Conservation (phyloP, 2,113 vertebrate genomes). For the Rallus limicola region DNA sequence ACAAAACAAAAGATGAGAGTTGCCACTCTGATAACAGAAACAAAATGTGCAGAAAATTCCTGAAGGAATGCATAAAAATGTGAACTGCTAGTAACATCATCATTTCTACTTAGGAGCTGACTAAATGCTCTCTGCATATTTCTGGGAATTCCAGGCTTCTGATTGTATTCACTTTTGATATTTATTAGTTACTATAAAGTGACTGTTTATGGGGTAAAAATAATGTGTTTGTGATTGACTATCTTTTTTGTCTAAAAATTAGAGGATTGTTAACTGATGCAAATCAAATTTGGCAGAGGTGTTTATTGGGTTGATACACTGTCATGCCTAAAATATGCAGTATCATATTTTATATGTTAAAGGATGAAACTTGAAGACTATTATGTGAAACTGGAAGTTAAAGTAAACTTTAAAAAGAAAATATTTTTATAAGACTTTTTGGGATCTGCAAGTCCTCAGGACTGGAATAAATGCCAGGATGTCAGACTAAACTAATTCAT, state of each 20-base stretch:
- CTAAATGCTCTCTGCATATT: not conserved
- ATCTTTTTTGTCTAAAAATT: not conserved
- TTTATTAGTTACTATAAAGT: not conserved
- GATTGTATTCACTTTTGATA: not conserved
- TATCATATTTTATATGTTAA: not conserved
- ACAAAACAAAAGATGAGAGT: conserved; percentile 42
- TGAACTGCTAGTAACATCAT: not conserved
- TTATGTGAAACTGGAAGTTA: not conserved
- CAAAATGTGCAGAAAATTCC: not conserved
- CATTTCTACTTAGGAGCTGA: not conserved
- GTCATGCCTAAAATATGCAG: not conserved
- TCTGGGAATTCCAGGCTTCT: not conserved
- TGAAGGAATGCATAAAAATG: not conserved
- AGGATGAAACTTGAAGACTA: not conserved
- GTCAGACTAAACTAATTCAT: not conserved
- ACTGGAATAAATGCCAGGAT: not conserved
- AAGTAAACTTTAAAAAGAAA: not conserved
- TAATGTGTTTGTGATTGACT: not conserved
- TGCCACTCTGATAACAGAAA: conserved; percentile 7
- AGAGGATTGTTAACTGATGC: not conserved
- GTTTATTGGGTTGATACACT: not conserved
- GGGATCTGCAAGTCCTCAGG: not conserved
- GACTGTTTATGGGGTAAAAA: not conserved
- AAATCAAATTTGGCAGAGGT: not conserved
- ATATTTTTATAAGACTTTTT: not conserved